These are phyloP conservation scores for Prolemur simus DNA, from an alignment of 2,113 vertebrate species.

Conservation along the genomic window DNA sequence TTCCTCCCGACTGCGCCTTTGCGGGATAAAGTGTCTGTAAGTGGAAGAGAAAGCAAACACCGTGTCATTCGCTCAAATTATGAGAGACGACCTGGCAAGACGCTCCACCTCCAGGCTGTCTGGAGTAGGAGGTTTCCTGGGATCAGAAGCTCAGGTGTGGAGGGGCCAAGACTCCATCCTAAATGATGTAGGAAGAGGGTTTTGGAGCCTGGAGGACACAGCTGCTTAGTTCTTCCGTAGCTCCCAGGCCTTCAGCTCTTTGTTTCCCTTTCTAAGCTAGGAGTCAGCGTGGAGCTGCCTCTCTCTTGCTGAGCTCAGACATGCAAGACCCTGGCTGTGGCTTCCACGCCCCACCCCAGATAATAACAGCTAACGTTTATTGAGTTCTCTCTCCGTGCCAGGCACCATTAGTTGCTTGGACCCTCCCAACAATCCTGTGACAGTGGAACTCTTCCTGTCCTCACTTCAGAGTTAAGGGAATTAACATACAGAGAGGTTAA, in stretches of 20 bases:
- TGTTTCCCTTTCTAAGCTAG: not conserved
- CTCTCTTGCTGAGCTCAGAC: not conserved
- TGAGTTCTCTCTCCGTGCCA: not conserved
- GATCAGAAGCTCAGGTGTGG: not conserved
- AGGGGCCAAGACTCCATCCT: not conserved
- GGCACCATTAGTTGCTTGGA: not conserved
- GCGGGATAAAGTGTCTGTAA: not conserved
- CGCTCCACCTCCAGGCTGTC: not conserved
- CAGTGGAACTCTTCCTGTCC: not conserved
- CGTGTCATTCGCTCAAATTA: not conserved
- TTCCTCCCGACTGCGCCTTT: not conserved
- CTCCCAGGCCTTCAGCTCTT: not conserved
- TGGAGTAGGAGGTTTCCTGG: not conserved
- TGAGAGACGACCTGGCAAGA: not conserved
- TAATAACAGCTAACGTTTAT: not conserved
- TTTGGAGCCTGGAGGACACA: not conserved
- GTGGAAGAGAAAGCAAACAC: conserved; percentile 45
- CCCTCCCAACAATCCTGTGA: too few relatives aligned
- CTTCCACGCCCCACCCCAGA: not conserved
- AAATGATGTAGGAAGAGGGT: not conserved
- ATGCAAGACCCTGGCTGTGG: not conserved
- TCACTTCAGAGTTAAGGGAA: not conserved
- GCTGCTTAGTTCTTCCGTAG: not conserved
- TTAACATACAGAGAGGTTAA: not conserved
- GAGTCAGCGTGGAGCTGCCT: not conserved